Evolutionary conservation across 2,888 invertebrate genomes (phyloP).

Genomic region (Pyrgus malvae): DNA sequence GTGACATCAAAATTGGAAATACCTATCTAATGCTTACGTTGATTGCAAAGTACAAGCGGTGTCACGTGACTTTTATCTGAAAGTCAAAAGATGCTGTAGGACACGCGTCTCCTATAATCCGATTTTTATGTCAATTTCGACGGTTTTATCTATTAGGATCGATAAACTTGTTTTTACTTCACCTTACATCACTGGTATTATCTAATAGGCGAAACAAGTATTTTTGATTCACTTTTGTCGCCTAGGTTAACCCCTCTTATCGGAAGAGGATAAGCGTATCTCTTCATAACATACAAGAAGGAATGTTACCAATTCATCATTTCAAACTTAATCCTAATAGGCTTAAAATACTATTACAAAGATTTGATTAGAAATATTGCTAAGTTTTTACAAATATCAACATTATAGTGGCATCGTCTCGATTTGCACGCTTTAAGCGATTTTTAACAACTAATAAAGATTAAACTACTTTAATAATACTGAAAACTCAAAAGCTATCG

Average conservation of each 20-base stretch:
- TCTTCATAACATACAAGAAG: background rate
- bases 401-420: background rate
- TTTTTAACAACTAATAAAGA: background rate
- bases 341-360: no score
- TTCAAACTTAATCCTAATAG: no score
- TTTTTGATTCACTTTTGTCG: background rate
- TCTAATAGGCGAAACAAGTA: background rate
- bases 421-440: background rate
- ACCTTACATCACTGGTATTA: background rate
- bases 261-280: background rate
- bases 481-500: no score
- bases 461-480: no score
- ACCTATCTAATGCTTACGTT: no score
- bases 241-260: background rate
- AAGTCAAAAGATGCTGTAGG: background rate
- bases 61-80: no score
- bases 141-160: background rate
- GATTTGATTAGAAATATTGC: no score
- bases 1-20: no score
- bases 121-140: conserved; percentile 3
- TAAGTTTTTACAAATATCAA: no score
- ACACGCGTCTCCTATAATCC: background rate
- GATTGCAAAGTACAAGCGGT: no score
- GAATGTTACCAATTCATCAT: no score
- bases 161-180: background rate